These are phyloP conservation scores for Macrobrachium nipponense DNA, from an alignment of 1,140 invertebrate genomes.

Conservation along the genomic window DNA sequence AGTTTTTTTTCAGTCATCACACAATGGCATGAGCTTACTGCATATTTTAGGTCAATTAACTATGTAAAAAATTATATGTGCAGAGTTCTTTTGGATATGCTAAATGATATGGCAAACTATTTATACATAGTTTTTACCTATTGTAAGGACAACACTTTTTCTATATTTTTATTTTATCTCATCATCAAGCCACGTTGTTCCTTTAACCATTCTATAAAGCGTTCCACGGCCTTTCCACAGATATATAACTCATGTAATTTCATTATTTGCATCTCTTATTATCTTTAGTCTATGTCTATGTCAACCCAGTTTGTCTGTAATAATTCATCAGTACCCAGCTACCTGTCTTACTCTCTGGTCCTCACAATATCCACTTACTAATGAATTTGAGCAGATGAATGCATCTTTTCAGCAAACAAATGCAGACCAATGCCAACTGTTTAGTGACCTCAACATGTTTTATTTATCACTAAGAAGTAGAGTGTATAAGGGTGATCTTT, in stretches of 20 bases:
- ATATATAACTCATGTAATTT: no score
- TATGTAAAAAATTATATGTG: conserved; percentile 26
- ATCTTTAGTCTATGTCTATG: no score
- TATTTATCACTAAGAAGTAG: conserved; percentile 32
- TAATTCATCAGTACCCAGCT: no score
- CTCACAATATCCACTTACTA: no score
- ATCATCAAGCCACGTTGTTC: not conserved
- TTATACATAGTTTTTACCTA: conserved; percentile 20
- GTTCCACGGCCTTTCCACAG: no score
- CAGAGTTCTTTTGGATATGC: conserved; percentile 23
- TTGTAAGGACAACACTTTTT: conserved; percentile 18
- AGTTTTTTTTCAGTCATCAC: conserved; percentile 27
- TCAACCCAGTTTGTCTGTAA: no score
- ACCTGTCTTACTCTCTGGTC: no score
- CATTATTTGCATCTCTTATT: no score
- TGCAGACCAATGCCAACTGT: no score
- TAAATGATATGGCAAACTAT: conserved; percentile 29
- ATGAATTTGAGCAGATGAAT: no score
- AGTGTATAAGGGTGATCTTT: conserved; percentile 10
- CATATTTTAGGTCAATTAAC: conserved; percentile 21
- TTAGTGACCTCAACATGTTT: no score
- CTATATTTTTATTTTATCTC: not conserved
- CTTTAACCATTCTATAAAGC: conserved; percentile 7
- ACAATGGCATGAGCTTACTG: conserved; percentile 33
- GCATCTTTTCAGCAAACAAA: no score